Conservation (phyloP, 2,888 invertebrate species). For the Schizaphis graminum region DNA sequence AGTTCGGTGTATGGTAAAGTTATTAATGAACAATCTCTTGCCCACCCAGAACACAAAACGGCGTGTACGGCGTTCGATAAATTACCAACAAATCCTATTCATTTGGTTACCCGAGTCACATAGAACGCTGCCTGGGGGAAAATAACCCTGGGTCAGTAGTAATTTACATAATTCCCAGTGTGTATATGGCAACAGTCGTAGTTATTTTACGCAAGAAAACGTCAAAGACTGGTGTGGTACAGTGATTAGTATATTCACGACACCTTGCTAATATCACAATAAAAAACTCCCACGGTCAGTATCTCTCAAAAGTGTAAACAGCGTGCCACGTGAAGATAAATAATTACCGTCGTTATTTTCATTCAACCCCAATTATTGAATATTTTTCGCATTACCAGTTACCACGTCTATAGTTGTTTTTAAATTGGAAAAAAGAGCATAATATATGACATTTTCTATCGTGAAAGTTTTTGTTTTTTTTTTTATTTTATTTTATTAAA, state of each 20-base stretch:
- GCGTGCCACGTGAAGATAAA: not conserved
- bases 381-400: not conserved
- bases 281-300: not conserved
- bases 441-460: not conserved
- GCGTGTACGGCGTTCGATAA: not conserved
- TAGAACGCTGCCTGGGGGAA: too few relatives aligned
- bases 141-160: not conserved
- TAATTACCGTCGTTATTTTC: not conserved
- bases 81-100: slow-evolving; percentile 10
- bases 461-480: not conserved
- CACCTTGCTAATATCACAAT: not conserved
- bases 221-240: not conserved
- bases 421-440: not conserved
- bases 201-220: not conserved
- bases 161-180: slow-evolving; percentile 3
- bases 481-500: too few relatives aligned
- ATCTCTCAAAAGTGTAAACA: not conserved
- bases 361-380: not conserved
- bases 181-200: not conserved
- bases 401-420: not conserved
- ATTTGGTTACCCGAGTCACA: not conserved
- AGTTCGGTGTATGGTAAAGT: not conserved
- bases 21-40: slow-evolving; percentile 6
- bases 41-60: not conserved
- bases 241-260: not conserved